Base-by-base conservation (phyloP, 2,888 invertebrate species). In the Troides helena region DNA sequence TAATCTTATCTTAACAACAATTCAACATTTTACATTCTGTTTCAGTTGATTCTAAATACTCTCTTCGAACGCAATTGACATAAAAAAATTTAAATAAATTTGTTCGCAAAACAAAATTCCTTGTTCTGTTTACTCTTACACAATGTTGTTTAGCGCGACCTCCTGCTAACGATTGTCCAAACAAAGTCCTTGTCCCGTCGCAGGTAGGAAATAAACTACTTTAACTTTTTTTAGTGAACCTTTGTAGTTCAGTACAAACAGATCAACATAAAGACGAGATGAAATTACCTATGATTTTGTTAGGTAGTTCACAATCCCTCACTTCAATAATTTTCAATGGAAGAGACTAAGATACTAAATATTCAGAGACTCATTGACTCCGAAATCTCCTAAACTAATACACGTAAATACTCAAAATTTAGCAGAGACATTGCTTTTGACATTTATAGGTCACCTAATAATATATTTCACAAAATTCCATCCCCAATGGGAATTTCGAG, bases 151-250 rank as follows among this genome's bases (percentile, higher is more conserved):
- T 60, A 43, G 23, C 53, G 46, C 18, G 59, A 39, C 62, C 70
- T 67, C 66, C 70, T 67, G 70, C 70, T 67, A 70, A 70, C 62
- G 50, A 59, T 56, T 59, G n/a, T 43, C 53, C 66, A 66, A 66
- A 70, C 66, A 70, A 62, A 50, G 21, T 59, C 63, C 65, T 65
- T 62, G 65, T 36, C 62, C 39, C 23, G n/a, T 18, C 17, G 59
- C 70, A 70, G 70, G 70, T 70, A 70, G 14, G 66, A 66, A 67
- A 65, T 62, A 53, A 18, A 50, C 57, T 57, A 30, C 68, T 68
- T 36, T n/a, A 57, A 30, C 60, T 61, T 60, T 39, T 12, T 58
- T 57, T 57, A 56, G 21, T 21, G 53, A n/a, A 62, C 66, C 58
- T 59, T 70, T 66, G 62, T 65, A 39, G 65, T 57, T 25, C 62